Conservation (phyloP, 1,140 invertebrate genomes). For the Penaeus japonicus region DNA sequence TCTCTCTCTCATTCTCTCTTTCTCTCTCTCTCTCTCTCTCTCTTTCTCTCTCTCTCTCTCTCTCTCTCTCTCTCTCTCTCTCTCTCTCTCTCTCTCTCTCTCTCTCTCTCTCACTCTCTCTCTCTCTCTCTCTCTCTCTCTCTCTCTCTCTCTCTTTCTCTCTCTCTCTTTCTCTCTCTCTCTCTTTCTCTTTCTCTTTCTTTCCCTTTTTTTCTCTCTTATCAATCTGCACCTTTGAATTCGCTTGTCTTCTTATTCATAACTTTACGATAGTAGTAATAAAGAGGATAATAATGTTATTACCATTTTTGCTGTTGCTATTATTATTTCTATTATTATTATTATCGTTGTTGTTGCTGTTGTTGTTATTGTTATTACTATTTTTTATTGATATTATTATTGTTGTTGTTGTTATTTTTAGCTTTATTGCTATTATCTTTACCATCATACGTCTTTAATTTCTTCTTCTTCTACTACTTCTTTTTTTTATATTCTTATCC, state of each 20-base stretch:
- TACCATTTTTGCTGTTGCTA: neutral
- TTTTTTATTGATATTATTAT: neutral
- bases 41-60: constrained; percentile 12
- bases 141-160: neutral
- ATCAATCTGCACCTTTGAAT: neutral
- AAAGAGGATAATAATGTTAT: neutral
- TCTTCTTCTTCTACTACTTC: neutral
- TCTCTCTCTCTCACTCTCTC: neutral
- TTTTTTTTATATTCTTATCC: neutral
- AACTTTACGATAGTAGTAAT: neutral
- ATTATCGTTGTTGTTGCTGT: neutral
- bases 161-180: constrained; percentile 22
- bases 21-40: constrained; percentile 23
- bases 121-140: constrained; percentile 9
- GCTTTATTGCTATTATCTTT: neutral
- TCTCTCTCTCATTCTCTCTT: constrained; percentile 8
- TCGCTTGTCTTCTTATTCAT: neutral
- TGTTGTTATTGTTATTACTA: neutral
- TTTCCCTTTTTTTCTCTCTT: neutral
- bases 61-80: neutral
- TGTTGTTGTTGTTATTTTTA: neutral
- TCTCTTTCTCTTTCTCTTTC: constrained; percentile 19
- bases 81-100: neutral
- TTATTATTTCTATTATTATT: constrained; percentile 1
- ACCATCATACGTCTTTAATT: constrained; percentile 21